Conservation (phyloP, 2,888 invertebrate genomes). For the Philereme transversata region DNA sequence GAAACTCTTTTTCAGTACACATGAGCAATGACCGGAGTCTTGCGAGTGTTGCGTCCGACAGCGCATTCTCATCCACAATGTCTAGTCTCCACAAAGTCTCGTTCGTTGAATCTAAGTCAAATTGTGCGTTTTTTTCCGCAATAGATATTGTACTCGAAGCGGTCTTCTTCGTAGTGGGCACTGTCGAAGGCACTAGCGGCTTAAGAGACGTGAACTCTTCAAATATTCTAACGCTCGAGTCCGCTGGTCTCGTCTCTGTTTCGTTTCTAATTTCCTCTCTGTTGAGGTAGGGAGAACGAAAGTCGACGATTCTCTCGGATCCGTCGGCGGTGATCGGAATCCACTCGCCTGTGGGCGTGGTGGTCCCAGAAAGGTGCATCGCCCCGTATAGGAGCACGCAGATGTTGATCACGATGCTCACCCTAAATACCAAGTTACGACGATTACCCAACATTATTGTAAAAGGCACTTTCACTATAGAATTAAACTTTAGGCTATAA, state of each 20-base stretch:
- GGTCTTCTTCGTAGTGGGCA: slow-evolving; percentile 69
- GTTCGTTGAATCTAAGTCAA: slow-evolving; percentile 62
- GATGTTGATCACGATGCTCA: slow-evolving; percentile 89
- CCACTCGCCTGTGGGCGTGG: slow-evolving; percentile 64
- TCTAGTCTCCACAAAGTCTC: slow-evolving; percentile 54
- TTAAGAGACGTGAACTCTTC: slow-evolving; percentile 73
- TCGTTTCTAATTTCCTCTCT: slow-evolving; percentile 61
- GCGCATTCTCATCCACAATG: slow-evolving; percentile 66
- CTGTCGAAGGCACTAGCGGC: slow-evolving; percentile 65
- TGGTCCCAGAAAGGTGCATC: slow-evolving; percentile 81
- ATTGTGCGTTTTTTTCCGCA: slow-evolving; percentile 48
- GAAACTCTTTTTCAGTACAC: slow-evolving; percentile 86
- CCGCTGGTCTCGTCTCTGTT: slow-evolving; percentile 54
- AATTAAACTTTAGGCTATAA: slow-evolving; percentile 62
- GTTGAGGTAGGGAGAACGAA: slow-evolving; percentile 50
- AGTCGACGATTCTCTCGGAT: slow-evolving; percentile 61
- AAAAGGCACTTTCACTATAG: slow-evolving; percentile 73
- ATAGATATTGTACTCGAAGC: slow-evolving; percentile 73
- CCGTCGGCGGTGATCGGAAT: slow-evolving; percentile 68
- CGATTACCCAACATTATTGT: slow-evolving; percentile 74
- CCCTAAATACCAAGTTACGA: slow-evolving; percentile 89
- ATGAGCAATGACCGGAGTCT: slow-evolving; percentile 78
- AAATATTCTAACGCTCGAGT: slow-evolving; percentile 48
- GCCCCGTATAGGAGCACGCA: slow-evolving; percentile 89
- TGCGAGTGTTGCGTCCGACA: slow-evolving; percentile 65